Conservation (phyloP, 2,797 vertebrate genomes). For the Momotus momota region DNA sequence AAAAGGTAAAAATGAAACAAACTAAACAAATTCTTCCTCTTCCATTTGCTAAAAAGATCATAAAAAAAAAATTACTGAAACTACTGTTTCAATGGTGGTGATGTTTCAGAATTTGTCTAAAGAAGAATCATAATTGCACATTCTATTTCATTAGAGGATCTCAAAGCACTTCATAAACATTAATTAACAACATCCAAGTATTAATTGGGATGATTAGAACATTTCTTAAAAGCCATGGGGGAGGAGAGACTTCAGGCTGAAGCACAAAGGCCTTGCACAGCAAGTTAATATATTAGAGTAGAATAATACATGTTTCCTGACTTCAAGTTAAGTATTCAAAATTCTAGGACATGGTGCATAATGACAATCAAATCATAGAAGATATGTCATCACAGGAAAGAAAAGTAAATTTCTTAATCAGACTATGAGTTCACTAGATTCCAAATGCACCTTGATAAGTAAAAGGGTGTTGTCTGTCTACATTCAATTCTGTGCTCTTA, state of each 20-base stretch:
- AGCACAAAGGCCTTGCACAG: conserved; percentile 15
- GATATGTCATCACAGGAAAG: not conserved
- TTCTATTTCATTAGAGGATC: conserved; percentile 56
- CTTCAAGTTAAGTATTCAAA: conserved; percentile 1
- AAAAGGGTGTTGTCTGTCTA: conserved; percentile 38
- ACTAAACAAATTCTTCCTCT: not conserved
- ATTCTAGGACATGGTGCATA: not conserved
- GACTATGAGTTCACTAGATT: conserved; percentile 61
- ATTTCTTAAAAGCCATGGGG: conserved; percentile 26
- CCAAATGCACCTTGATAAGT: conserved; percentile 47
- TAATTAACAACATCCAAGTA: conserved; percentile 53
- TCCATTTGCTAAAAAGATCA: not conserved
- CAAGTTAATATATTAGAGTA: conserved; percentile 40
- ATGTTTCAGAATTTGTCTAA: conserved; percentile 29
- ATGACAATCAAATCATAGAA: conserved; percentile 2
- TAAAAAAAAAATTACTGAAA: not conserved
- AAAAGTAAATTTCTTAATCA: conserved; percentile 65
- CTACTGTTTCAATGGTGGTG: not conserved
- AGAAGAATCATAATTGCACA: conserved; percentile 36
- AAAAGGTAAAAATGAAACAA: not conserved
- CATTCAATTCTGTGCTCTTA: conserved; percentile 49
- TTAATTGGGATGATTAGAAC: conserved; percentile 53
- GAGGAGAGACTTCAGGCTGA: conserved; percentile 30
- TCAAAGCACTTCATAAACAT: conserved; percentile 53
- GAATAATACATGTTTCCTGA: not conserved